Conservation (phyloP, 2,888 invertebrate genomes). For the Oscheius onirici region DNA sequence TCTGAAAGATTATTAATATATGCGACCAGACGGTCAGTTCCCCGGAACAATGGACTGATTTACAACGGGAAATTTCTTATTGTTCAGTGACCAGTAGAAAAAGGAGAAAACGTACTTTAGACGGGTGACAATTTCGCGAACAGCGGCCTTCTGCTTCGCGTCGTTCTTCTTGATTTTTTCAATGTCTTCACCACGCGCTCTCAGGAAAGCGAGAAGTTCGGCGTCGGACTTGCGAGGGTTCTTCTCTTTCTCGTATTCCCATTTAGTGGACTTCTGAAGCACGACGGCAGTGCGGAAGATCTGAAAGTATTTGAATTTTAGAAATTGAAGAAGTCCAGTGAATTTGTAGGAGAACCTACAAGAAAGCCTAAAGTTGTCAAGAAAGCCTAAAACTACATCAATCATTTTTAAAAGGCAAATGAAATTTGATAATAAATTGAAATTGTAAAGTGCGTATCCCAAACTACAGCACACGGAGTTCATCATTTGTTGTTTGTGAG, state of each 20-base stretch:
- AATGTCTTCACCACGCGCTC: constrained; percentile 42
- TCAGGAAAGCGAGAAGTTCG: constrained; percentile 30
- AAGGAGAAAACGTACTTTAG: constrained; percentile 33
- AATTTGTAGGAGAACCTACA: too few relatives aligned
- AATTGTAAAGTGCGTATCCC: too few relatives aligned
- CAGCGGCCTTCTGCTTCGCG: constrained; percentile 48
- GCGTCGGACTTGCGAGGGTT: constrained; percentile 20
- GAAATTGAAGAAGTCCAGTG: too few relatives aligned
- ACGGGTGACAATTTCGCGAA: constrained; percentile 41
- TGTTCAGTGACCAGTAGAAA: constrained; percentile 4
- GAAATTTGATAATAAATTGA: not conserved
- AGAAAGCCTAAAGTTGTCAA: too few relatives aligned
- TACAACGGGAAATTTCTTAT: not conserved
- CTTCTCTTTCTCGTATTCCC: constrained; percentile 53
- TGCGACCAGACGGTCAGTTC: not conserved
- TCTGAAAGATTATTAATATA: constrained; percentile 35
- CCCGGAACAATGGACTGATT: not conserved
- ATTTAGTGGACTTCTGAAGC: constrained; percentile 49
- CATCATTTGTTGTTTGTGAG: too few relatives aligned
- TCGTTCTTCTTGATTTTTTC: constrained; percentile 44
- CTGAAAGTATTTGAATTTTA: constrained; percentile 32
- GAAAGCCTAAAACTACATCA: too few relatives aligned
- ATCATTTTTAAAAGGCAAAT: too few relatives aligned
- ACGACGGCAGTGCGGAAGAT: constrained; percentile 44
- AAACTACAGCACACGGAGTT: too few relatives aligned